Conservation (phyloP, 2,113 vertebrate species). For the Stictonetta naevosa region DNA sequence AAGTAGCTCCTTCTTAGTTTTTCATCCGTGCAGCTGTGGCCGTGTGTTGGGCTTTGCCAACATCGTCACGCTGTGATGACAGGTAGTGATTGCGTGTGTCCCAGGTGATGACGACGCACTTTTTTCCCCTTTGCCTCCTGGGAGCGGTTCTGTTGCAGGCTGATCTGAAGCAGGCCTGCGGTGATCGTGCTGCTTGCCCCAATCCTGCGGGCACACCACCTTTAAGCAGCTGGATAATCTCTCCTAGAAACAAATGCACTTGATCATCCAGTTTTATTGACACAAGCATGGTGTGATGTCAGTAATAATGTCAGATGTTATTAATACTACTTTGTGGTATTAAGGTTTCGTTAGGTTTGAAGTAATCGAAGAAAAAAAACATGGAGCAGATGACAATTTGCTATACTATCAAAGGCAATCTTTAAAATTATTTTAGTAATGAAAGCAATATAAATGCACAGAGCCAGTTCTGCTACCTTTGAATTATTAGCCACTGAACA, state of each 20-base stretch:
- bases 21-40: neutral
- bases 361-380: too few species aligned
- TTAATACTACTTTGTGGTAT: neutral
- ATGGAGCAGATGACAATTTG: neutral
- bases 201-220: neutral
- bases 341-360: neutral
- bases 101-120: neutral
- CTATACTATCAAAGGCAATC: neutral
- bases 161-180: neutral
- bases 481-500: neutral
- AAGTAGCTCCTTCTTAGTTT: neutral
- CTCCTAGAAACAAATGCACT: neutral
- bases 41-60: fast-evolving
- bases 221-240: neutral
- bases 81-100: neutral
- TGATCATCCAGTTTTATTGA: neutral
- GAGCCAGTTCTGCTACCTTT: neutral
- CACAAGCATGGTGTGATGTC: neutral
- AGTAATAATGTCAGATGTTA: neutral
- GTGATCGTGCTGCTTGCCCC: neutral
- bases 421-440: neutral
- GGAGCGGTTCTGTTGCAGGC: neutral
- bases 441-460: neutral
- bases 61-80: neutral
- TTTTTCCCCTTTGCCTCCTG: too few species aligned